Evolutionary conservation across 2,888 invertebrate species (phyloP), one percentile per base, ranked within the genome.

Genomic region (Parnassius mnemosyne): DNA sequence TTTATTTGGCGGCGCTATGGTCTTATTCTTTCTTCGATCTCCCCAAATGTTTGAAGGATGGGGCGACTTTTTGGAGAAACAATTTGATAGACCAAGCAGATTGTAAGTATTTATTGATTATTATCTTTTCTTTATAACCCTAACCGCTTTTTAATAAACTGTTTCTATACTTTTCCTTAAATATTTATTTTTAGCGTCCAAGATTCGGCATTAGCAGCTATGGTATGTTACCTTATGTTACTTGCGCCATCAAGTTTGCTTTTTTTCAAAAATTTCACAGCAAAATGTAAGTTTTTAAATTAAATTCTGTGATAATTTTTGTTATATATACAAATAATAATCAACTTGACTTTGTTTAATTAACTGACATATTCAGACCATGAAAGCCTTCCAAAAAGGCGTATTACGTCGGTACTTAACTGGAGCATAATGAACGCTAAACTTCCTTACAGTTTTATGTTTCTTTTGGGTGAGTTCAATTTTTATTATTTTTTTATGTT

Each of bases 1-100:
- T 1, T 67, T 89, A 52, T 90, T 90, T 61, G 71, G 77, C 0
- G 74, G 76, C 3, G 84, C 87, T 0, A 87, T 89, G 70, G 0
- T 82, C 0, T n/a, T 69, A 10, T 89, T 89, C 63, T 89, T 89
- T 68, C 76, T 75, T 58, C 84, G 89, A 2, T 84, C 88, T 0
- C 89, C 90, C 12, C 81, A 86, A 79, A 68, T 88, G 54, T 88
- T 89, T 60, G 0, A 1, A 0, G 90, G 90, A 20, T 89, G 89
- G 89, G 87, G 76, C 9, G 89, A 89, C 34, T 0, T 3, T 0
- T 65, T 87, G 2, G 25, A 5, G 0, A 3, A 64, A 0, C 68
- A 44, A 56, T 81, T 68, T 65, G 59, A 9, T 0, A 57, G 13
- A 44, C 47, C 50, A 46, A 3, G 0, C 0, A 80, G 75, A 74